These are phyloP conservation scores for Hybognathus amarus DNA, from an alignment of 2,797 vertebrate genomes.

Conservation along the genomic window DNA sequence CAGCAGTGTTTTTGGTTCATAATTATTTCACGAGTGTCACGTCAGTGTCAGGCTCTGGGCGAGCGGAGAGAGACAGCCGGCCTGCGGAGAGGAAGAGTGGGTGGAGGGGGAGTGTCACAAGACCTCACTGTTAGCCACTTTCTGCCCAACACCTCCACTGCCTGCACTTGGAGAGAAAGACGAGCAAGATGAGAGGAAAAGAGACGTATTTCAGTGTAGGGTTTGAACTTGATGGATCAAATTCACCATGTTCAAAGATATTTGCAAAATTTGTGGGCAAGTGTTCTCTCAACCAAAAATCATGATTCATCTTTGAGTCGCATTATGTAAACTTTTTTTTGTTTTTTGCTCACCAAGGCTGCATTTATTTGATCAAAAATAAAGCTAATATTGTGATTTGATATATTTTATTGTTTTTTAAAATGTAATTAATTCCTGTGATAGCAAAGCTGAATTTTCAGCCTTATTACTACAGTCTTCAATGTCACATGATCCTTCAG, in stretches of 20 bases:
- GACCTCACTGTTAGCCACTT: slow-evolving; percentile 79
- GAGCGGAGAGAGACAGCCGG: slow-evolving; percentile 87
- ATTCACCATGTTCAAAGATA: not conserved
- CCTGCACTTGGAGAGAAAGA: slow-evolving; percentile 48
- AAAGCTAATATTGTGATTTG: not conserved
- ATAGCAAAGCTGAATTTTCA: not conserved
- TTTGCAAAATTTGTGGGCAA: not conserved
- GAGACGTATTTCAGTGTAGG: not conserved
- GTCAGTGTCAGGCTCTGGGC: slow-evolving; percentile 96
- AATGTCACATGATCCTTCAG: not conserved
- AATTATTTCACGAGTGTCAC: slow-evolving; percentile 99
- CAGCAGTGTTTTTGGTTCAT: slow-evolving; percentile 99
- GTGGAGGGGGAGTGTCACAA: slow-evolving; percentile 74
- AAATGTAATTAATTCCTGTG: not conserved
- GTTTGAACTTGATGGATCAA: slow-evolving; percentile 8
- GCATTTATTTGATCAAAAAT: not conserved
- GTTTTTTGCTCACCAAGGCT: not conserved
- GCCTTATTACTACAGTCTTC: not conserved
- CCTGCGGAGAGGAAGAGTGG: slow-evolving; percentile 70
- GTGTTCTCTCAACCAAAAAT: not conserved
- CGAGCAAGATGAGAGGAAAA: slow-evolving; percentile 36
- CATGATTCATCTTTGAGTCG: not conserved
- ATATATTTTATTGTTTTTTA: not conserved
- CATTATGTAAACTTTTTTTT: not conserved
- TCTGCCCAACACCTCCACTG: slow-evolving; percentile 72